These are phyloP conservation scores for Porites cylindrica DNA, from an alignment of 92 coral and sea anemone species.

Conservation along the genomic window DNA sequence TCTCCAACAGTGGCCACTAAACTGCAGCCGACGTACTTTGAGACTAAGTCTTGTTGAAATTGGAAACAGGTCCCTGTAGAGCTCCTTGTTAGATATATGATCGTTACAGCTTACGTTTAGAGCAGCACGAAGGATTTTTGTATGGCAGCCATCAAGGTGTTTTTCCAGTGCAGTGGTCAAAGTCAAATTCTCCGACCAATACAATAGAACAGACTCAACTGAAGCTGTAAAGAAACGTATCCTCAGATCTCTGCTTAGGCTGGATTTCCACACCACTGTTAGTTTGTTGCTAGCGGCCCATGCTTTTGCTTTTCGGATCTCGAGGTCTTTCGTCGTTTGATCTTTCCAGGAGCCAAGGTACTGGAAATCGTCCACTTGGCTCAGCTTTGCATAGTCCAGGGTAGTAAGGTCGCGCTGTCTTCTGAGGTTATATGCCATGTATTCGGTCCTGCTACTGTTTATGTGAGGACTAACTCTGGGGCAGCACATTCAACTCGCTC, in stretches of 20 bases:
- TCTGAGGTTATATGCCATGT: neutral
- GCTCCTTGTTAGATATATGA: neutral
- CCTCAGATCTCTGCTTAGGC: neutral
- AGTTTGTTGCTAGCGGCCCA: neutral
- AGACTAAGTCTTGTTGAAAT: neutral
- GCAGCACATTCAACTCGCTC: too few relatives aligned
- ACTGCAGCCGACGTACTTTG: neutral
- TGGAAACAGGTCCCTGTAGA: neutral
- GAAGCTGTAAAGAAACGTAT: neutral
- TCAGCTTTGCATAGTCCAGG: neutral
- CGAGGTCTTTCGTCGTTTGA: neutral
- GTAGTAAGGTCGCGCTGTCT: neutral
- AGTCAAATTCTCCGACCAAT: neutral
- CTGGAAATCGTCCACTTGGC: neutral
- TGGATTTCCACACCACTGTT: neutral
- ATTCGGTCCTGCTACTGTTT: neutral
- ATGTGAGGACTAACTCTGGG: neutral
- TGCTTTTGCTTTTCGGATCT: neutral
- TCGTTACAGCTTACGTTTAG: neutral
- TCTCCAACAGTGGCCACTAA: neutral
- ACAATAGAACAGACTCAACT: too few relatives aligned
- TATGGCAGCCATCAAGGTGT: neutral
- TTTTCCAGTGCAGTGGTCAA: neutral
- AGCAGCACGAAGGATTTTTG: neutral
- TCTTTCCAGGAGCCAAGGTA: neutral